Conservation (phyloP, 2,797 vertebrate genomes). For the Moxostoma hubbsi region DNA sequence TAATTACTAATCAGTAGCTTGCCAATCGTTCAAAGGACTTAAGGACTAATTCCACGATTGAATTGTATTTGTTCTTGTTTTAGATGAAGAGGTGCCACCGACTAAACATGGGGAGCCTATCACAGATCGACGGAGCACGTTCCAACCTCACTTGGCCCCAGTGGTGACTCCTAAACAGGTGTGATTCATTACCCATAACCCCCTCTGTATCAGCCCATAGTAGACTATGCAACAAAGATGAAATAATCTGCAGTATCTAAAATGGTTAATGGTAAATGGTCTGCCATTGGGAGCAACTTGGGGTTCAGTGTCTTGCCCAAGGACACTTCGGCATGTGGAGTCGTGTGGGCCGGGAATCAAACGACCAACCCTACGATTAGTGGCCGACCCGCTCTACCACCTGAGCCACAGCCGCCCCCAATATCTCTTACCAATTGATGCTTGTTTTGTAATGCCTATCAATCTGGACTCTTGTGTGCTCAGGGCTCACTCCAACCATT, state of each 20-base stretch:
- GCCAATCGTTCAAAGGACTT: neutral
- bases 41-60: neutral
- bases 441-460: neutral
- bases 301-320: too few relatives aligned
- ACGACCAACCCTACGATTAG: too few relatives aligned
- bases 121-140: conserved; percentile 95
- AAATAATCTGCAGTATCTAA: too few relatives aligned
- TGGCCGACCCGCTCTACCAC: too few relatives aligned
- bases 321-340: too few relatives aligned
- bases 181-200: conserved; percentile 30
- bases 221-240: neutral
- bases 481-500: conserved; percentile 1
- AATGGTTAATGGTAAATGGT: too few relatives aligned
- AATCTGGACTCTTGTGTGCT: neutral
- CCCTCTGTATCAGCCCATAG: neutral
- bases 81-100: conserved; percentile 86
- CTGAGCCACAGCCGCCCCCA: too few relatives aligned
- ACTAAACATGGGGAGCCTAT: conserved; percentile 87
- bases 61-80: neutral
- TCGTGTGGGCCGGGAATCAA: too few relatives aligned
- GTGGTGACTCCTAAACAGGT: conserved; percentile 90
- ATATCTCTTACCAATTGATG: too few relatives aligned
- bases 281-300: too few relatives aligned
- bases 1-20: conserved; percentile 23
- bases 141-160: conserved; percentile 92